phyloP scores from a whole-genome alignment of 2,888 invertebrate species.

The Cacoxenus indagator region DNA sequence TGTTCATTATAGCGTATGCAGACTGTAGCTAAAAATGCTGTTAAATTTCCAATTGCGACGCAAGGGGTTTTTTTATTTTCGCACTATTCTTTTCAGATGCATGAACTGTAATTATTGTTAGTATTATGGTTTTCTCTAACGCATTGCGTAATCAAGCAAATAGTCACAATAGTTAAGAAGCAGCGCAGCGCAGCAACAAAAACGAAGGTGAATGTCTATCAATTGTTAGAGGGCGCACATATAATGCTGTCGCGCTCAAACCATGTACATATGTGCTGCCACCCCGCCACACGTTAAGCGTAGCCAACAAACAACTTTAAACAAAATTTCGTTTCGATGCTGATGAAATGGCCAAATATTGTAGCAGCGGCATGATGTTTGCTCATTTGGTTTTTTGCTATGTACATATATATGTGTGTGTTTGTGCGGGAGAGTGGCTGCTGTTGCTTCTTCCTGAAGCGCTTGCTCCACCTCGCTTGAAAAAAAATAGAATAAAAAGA shows the following conservation, averaged over 20 bases:
- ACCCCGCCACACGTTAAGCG: no score
- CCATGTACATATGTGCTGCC: no score
- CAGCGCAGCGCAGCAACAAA: conserved; percentile 11
- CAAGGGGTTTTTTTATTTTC: conserved; percentile 13
- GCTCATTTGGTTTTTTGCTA: neutral
- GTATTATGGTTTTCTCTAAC: conserved; percentile 42
- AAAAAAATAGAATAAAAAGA: no score
- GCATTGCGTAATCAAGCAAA: conserved; percentile 55
- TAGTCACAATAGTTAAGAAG: neutral
- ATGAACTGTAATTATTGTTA: conserved; percentile 11
- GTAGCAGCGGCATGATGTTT: neutral
- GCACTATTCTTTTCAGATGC: neutral
- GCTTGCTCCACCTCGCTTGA: no score
- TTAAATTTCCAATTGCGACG: no score
- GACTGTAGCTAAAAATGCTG: no score
- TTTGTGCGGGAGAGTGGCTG: conserved; percentile 34
- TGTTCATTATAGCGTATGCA: no score
- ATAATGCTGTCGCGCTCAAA: no score
- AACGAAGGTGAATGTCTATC: neutral
- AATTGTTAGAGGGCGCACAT: no score
- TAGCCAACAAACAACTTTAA: no score
- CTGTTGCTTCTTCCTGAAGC: conserved; percentile 43
- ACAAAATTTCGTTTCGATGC: no score
- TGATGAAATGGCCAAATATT: no score
- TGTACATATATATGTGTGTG: conserved; percentile 2